Percentiles rank a stretch among this genome's conserved stretches.
These are phyloP conservation scores for Drosophila takahashii DNA, from an alignment of 1,140 invertebrate species.

Conservation along the genomic window DNA sequence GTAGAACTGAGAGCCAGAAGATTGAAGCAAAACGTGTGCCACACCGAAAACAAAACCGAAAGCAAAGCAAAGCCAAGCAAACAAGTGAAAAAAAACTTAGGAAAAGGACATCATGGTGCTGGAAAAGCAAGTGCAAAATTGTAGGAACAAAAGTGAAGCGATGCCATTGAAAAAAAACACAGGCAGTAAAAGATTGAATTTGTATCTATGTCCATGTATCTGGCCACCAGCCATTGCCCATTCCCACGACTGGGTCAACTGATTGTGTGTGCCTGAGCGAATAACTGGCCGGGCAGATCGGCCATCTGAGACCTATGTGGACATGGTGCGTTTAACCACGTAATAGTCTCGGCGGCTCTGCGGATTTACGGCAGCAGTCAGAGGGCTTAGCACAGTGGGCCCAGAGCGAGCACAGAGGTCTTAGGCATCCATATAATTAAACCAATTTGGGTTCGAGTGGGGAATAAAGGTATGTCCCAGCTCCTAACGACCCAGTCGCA, in stretches of 20 bases:
- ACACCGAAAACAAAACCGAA: constrained; percentile 46
- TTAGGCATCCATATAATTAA: constrained; percentile 36
- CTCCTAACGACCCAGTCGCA: neutral
- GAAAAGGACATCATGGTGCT: constrained; percentile 31
- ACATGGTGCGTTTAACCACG: constrained; percentile 65
- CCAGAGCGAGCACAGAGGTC: constrained; percentile 4
- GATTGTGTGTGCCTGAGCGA: constrained; percentile 58
- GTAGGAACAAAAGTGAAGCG: constrained; percentile 54
- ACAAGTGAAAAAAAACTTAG: constrained; percentile 24
- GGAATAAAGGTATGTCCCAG: constrained; percentile 20
- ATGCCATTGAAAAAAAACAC: constrained; percentile 46
- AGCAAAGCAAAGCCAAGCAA: constrained; percentile 10
- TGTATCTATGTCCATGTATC: constrained; percentile 55
- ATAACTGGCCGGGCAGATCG: constrained; percentile 44
- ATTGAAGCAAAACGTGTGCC: constrained; percentile 45
- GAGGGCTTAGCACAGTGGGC: constrained; percentile 42
- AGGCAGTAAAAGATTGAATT: constrained; percentile 65
- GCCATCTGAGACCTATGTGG: constrained; percentile 57
- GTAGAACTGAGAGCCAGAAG: constrained; percentile 19
- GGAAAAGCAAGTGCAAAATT: constrained; percentile 54
- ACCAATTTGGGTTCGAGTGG: constrained; percentile 34
- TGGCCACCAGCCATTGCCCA: neutral
- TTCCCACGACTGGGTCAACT: constrained; percentile 23
- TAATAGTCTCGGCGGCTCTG: constrained; percentile 52
- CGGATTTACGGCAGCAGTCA: constrained; percentile 44